Conservation (phyloP, 2,113 vertebrate species). For the Pluvialis apricaria region DNA sequence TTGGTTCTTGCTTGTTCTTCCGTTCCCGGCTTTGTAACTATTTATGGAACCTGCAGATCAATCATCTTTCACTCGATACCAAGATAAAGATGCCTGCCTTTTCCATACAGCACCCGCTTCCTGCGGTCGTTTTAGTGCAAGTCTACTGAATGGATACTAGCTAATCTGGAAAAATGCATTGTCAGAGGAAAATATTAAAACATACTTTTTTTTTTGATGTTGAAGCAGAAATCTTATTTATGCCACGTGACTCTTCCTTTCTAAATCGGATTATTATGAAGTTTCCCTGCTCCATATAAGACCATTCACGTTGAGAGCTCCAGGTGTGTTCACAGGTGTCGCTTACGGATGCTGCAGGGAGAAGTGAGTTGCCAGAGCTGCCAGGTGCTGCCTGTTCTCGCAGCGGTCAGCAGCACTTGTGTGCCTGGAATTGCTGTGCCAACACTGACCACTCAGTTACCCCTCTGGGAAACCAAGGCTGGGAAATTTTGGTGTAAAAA, state of each 20-base stretch:
- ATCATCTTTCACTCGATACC: constrained; percentile 7
- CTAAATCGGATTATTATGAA: background rate
- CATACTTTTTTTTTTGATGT: background rate
- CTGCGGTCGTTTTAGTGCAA: background rate
- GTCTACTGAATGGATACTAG: background rate
- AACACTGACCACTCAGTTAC: too few species aligned
- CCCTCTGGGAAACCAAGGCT: background rate
- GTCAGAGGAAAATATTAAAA: background rate
- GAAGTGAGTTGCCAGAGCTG: background rate
- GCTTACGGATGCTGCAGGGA: background rate
- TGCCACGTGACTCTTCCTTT: background rate
- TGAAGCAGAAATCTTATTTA: background rate
- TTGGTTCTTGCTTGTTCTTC: constrained; percentile 19
- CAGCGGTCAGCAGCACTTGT: background rate
- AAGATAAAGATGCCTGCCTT: constrained; percentile 5
- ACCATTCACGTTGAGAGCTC: background rate
- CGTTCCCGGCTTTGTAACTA: constrained; percentile 45
- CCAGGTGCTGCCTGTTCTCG: background rate
- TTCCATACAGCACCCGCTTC: background rate
- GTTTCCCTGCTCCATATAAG: rapidly evolving
- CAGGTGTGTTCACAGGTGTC: background rate
- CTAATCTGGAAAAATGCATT: background rate
- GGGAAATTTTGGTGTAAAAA: background rate
- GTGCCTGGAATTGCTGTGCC: background rate
- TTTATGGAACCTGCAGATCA: constrained; percentile 39